Percentiles rank a stretch among this genome's conserved stretches.
phyloP scores from a whole-genome alignment of 2,797 vertebrate genomes.

The Vespertilio murinus region DNA sequence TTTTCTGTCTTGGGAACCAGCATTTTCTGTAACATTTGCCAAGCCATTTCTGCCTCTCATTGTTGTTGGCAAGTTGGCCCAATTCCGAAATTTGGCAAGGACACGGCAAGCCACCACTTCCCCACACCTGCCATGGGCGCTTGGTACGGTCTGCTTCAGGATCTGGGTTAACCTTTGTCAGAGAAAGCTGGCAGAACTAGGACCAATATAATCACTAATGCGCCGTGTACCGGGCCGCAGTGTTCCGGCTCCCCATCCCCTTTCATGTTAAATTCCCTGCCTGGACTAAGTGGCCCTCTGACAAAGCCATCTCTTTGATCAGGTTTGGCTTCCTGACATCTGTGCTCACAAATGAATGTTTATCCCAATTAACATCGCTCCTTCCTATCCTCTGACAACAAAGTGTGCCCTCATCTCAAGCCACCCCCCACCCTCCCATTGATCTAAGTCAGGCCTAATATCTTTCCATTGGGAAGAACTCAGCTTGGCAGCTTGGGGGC shows the following conservation, averaged over 20 bases:
- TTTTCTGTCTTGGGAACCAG: not conserved
- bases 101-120: not conserved
- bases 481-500: not conserved
- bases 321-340: constrained; percentile 66
- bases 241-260: constrained; percentile 15
- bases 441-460: constrained; percentile 40
- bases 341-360: constrained; percentile 61
- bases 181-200: not conserved
- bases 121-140: not conserved
- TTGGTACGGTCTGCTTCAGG: not conserved
- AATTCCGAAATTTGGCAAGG: constrained; percentile 34
- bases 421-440: not conserved
- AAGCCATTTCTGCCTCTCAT: not conserved
- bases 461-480: constrained; percentile 30
- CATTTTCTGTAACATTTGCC: not conserved
- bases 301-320: constrained; percentile 74
- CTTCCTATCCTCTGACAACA: constrained; percentile 24
- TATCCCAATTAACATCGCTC: constrained; percentile 47
- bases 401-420: constrained; percentile 16
- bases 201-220: constrained; percentile 51
- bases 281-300: constrained; percentile 61
- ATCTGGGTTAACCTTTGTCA: constrained; percentile 41
- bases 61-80: not conserved
- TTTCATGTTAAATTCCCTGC: constrained; percentile 66
- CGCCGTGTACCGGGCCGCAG: not conserved